Evolutionary conservation across 2,888 invertebrate genomes (phyloP).

Genomic region (Unio pictorum): DNA sequence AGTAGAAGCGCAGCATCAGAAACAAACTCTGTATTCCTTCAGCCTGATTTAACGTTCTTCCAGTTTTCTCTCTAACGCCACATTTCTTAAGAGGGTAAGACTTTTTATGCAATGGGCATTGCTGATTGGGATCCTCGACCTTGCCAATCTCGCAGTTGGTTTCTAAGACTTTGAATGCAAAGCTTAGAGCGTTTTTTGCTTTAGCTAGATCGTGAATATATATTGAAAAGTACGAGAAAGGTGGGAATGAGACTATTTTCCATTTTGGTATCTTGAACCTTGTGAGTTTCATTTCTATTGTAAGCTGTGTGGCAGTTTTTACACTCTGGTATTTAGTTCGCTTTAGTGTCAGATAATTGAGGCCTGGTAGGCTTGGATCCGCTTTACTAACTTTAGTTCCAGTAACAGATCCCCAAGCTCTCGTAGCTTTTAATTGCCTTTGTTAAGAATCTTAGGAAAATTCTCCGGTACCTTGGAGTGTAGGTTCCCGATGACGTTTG

Average conservation of each 20-base stretch:
- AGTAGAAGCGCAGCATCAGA: too few species aligned
- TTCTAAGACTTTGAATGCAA: background rate
- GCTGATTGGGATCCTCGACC: too few species aligned
- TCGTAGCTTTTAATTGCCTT: slow-evolving; percentile 3
- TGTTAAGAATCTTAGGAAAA: slow-evolving; percentile 6
- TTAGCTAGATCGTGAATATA: slow-evolving; percentile 12
- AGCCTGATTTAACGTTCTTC: too few species aligned
- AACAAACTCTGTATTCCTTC: too few species aligned
- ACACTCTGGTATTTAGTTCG: slow-evolving; percentile 12
- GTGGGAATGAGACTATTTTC: slow-evolving; percentile 7
- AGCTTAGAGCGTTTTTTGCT: slow-evolving; percentile 15
- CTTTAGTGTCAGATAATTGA: slow-evolving; percentile 15
- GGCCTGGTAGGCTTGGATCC: background rate
- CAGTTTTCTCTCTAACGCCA: too few species aligned
- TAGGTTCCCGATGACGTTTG: slow-evolving; percentile 16
- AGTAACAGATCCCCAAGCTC: slow-evolving; percentile 4
- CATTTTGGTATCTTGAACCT: slow-evolving; percentile 8
- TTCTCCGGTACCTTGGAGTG: slow-evolving; percentile 5
- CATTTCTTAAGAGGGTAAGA: too few species aligned
- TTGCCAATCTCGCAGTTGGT: too few species aligned
- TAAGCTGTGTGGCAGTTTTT: slow-evolving; percentile 14
- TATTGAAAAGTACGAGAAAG: slow-evolving; percentile 10
- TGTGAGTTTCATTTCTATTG: slow-evolving; percentile 17
- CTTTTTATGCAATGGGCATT: too few species aligned
- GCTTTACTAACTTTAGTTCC: slow-evolving; percentile 8